phyloP scores from a whole-genome alignment of 2,797 vertebrate genomes.

The Limnodromus scolopaceus region DNA sequence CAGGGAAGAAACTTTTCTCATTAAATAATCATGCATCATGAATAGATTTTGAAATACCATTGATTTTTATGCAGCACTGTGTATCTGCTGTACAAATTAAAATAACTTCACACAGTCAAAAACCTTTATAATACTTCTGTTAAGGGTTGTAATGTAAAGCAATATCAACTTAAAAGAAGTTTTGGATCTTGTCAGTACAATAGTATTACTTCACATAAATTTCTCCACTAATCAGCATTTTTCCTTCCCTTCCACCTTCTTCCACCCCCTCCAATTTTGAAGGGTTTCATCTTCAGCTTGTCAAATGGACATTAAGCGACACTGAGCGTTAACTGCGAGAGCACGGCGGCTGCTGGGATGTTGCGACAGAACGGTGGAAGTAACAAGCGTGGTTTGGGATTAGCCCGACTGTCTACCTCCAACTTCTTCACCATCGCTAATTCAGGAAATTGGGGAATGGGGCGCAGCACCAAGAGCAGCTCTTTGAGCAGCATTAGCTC shows the following conservation, averaged over 20 bases:
- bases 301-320: slow-evolving; percentile 34
- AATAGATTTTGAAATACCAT: background rate
- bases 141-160: background rate
- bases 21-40: background rate
- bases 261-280: background rate
- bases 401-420: slow-evolving; percentile 85
- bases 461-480: slow-evolving; percentile 80
- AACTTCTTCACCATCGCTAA: slow-evolving; percentile 79
- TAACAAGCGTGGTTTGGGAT: slow-evolving; percentile 84
- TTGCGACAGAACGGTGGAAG: slow-evolving; percentile 82
- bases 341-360: slow-evolving; percentile 85
- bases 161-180: background rate
- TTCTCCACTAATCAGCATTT: background rate
- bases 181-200: background rate
- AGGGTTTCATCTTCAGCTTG: slow-evolving; percentile 36
- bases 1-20: background rate
- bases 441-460: slow-evolving; percentile 86
- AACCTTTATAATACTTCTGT: background rate
- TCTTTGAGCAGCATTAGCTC: slow-evolving; percentile 85
- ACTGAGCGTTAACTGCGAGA: slow-evolving; percentile 59
- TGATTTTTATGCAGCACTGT: background rate
- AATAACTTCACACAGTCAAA: background rate
- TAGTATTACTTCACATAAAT: background rate
- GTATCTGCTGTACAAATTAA: background rate
- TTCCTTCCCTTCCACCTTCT: background rate